These are phyloP conservation scores for Calidris pygmaea DNA, from an alignment of 2,113 vertebrate species.

Conservation along the genomic window DNA sequence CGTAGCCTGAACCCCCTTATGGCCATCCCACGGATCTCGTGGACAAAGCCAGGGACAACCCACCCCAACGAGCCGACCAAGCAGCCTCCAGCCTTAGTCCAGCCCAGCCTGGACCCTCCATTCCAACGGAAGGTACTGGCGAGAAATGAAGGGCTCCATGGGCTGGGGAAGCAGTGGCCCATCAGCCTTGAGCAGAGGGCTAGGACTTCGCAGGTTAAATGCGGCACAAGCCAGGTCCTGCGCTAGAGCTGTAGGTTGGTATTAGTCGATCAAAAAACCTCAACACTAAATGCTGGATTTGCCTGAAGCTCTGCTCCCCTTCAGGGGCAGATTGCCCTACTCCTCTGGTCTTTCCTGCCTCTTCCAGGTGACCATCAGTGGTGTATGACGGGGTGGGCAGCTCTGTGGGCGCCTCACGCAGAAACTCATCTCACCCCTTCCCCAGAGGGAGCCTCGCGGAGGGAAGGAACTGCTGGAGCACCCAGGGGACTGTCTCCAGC, in stretches of 20 bases:
- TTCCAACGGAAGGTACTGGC: background rate
- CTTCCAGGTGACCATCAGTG: background rate
- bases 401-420: background rate
- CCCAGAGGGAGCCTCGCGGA: fast-evolving
- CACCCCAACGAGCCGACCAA: background rate
- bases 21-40: background rate
- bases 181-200: background rate
- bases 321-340: too few species aligned
- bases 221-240: background rate
- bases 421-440: background rate
- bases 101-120: too few species aligned
- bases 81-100: background rate
- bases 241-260: background rate
- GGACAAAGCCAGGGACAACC: background rate
- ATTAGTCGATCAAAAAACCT: background rate
- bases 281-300: fast-evolving
- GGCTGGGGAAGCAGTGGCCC: background rate
- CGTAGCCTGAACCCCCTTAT: background rate
- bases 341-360: background rate
- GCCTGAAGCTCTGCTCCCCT: background rate
- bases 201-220: background rate
- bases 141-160: too few species aligned
- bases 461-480: background rate
- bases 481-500: background rate
- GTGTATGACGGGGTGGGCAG: fast-evolving